Percentiles rank a stretch among this genome's conserved stretches.
These are phyloP conservation scores for Sinonovacula constricta DNA, from an alignment of 1,140 invertebrate species.

Conservation along the genomic window DNA sequence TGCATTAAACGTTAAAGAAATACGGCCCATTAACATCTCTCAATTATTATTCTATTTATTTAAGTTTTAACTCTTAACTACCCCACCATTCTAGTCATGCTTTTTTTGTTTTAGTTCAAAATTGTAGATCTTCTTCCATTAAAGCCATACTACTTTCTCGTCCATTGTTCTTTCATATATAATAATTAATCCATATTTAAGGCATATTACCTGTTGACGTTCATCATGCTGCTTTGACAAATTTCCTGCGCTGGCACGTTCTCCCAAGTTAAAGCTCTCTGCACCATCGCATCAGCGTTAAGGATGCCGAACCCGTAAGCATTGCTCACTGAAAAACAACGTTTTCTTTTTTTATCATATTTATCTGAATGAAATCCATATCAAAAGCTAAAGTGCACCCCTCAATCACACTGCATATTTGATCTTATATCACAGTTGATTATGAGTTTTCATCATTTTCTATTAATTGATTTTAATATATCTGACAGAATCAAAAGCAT, in stretches of 20 bases:
- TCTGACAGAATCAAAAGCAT: too few species aligned
- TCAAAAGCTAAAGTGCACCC: not conserved
- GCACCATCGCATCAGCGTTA: constrained; percentile 51
- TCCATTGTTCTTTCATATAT: not conserved
- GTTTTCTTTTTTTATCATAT: too few species aligned
- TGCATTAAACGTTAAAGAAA: not conserved
- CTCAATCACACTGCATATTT: not conserved
- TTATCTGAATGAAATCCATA: too few species aligned
- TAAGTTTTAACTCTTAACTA: not conserved
- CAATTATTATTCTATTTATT: not conserved
- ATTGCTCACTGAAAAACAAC: constrained; percentile 47
- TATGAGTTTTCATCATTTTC: too few species aligned
- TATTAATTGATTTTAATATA: too few species aligned
- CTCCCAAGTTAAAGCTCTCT: constrained; percentile 36
- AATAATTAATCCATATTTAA: not conserved
- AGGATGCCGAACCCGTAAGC: constrained; percentile 53
- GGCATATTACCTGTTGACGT: constrained; percentile 26
- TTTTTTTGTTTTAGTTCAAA: not conserved
- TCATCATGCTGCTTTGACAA: constrained; percentile 15
- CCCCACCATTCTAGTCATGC: not conserved
- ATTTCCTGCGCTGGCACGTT: constrained; percentile 16
- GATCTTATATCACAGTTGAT: not conserved
- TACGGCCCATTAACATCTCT: not conserved
- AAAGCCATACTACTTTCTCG: not conserved
- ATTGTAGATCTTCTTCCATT: not conserved